Percentiles rank a stretch among this genome's conserved stretches.
phyloP scores from a whole-genome alignment of 2,113 vertebrate genomes.

The Murina feae region DNA sequence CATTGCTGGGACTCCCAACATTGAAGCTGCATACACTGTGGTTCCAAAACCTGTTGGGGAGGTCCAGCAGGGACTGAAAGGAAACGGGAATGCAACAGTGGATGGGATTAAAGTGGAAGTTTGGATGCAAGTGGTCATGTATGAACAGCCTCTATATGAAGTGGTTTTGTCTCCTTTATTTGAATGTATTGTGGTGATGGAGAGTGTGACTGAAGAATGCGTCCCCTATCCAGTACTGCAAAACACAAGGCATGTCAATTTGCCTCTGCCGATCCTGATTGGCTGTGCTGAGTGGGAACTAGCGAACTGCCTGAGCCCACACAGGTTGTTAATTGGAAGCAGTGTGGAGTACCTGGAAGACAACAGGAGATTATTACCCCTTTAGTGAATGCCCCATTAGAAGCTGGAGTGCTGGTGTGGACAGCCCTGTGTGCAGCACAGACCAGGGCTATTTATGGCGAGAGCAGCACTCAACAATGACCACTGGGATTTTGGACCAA shows the following conservation, averaged over 20 bases:
- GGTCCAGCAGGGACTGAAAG: background rate
- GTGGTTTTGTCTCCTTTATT: background rate
- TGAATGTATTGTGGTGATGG: background rate
- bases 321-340: background rate
- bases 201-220: no score
- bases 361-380: background rate
- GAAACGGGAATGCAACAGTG: background rate
- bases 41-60: background rate
- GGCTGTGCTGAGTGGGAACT: background rate
- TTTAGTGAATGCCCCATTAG: background rate
- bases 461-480: background rate
- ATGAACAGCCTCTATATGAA: background rate
- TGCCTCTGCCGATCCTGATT: background rate
- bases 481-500: background rate
- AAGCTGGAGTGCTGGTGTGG: background rate
- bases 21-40: background rate
- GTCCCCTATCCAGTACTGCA: background rate
- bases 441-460: background rate
- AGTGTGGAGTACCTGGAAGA: background rate
- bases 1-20: background rate
- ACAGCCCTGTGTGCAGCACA: no score
- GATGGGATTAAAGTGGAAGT: background rate
- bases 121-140: background rate
- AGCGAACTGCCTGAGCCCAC: background rate
- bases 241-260: background rate